phyloP scores from a whole-genome alignment of 2,797 vertebrate genomes.

The Thripadectes ignobilis region DNA sequence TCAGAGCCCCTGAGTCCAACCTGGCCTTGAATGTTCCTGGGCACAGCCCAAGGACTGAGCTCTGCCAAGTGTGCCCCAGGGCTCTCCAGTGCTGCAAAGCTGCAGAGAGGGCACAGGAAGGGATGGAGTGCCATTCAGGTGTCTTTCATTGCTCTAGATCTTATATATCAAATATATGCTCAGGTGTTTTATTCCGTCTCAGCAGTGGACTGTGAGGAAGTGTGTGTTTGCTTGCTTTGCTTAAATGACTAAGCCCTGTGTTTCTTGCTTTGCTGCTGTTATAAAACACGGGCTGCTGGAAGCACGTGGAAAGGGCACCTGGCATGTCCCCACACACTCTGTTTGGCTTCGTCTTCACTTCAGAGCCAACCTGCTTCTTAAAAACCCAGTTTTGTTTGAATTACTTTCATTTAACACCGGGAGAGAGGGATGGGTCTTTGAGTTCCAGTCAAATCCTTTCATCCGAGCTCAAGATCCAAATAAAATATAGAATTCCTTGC shows the following conservation, averaged over 20 bases:
- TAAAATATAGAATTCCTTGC: accelerated
- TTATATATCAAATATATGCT: accelerated
- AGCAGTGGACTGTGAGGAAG: background rate
- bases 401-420: accelerated
- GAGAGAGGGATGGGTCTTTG: background rate
- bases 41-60: background rate
- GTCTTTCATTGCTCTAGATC: accelerated
- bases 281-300: background rate
- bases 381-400: background rate
- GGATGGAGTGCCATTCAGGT: background rate
- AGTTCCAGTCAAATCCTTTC: background rate
- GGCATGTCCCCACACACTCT: background rate
- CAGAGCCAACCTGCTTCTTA: accelerated
- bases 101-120: background rate
- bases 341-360: background rate
- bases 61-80: background rate
- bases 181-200: background rate
- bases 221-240: background rate
- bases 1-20: background rate
- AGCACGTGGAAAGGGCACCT: background rate
- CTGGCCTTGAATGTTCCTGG: background rate
- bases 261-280: background rate
- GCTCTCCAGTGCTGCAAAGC: background rate
- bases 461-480: background rate
- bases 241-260: background rate